phyloP scores from a whole-genome alignment of 2,888 invertebrate genomes.

The Aporophyla nigra region DNA sequence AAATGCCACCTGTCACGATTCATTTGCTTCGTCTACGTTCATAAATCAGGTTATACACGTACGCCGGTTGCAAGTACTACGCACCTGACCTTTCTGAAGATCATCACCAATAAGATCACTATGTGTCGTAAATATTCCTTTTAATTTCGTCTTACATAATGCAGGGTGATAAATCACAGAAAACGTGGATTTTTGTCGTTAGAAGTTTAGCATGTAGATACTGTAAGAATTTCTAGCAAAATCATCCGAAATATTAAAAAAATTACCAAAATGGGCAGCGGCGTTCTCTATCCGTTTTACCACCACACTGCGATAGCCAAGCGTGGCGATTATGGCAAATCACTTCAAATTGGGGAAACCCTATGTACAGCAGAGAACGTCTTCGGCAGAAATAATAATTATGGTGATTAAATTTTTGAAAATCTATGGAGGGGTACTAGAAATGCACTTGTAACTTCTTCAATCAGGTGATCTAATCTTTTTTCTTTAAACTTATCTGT shows the following conservation, averaged over 20 bases:
- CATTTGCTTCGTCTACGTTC: neutral
- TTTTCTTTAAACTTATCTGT: neutral
- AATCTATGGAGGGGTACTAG: neutral
- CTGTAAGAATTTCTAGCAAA: neutral
- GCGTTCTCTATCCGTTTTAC: too few relatives aligned
- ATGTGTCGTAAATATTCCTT: neutral
- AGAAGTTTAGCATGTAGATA: neutral
- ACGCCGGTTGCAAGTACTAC: neutral
- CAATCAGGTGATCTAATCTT: neutral
- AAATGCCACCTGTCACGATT: neutral
- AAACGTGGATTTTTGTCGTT: neutral
- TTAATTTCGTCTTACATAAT: too few relatives aligned
- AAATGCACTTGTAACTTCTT: neutral
- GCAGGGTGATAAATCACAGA: neutral
- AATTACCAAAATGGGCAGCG: too few relatives aligned
- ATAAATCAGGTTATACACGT: too few relatives aligned
- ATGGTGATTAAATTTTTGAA: neutral
- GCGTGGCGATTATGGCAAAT: too few relatives aligned
- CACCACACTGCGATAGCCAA: too few relatives aligned
- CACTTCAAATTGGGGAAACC: too few relatives aligned
- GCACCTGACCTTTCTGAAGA: too few relatives aligned
- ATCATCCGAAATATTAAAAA: neutral
- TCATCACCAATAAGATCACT: neutral
- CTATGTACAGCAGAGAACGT: too few relatives aligned
- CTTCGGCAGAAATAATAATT: too few relatives aligned